These are phyloP conservation scores for Maconellicoccus hirsutus DNA, from an alignment of 1,140 invertebrate species.

Conservation along the genomic window DNA sequence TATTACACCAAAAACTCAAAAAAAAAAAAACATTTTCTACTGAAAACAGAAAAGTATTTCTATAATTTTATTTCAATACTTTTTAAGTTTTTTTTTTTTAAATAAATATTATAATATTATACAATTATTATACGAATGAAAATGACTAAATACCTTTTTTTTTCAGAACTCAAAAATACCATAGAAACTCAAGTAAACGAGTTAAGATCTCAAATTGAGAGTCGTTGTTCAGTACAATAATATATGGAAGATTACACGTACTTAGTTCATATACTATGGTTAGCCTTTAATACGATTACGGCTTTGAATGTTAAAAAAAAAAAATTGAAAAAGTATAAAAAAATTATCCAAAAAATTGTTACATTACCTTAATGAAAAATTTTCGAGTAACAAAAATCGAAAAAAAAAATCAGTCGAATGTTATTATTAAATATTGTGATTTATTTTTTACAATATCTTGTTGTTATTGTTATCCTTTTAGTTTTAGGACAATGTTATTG, in stretches of 20 bases:
- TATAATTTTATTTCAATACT: too few species aligned
- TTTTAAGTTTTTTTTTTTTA: too few species aligned
- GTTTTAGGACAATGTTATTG: constrained; percentile 21
- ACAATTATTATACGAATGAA: too few species aligned
- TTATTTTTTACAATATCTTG: constrained; percentile 23
- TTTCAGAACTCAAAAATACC: constrained; percentile 87
- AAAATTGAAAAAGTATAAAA: neutral
- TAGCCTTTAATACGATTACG: constrained; percentile 19
- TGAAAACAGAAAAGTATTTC: too few species aligned
- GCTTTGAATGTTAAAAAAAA: constrained; percentile 19
- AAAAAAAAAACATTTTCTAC: too few species aligned
- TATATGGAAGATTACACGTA: neutral
- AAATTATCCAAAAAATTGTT: neutral
- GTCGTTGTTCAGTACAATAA: constrained; percentile 85
- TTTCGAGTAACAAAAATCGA: neutral
- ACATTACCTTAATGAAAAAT: neutral
- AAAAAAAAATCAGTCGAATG: constrained; percentile 11
- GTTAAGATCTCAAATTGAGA: constrained; percentile 85
- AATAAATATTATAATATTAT: too few species aligned
- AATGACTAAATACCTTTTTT: too few species aligned
- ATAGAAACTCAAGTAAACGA: constrained; percentile 90
- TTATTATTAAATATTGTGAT: constrained; percentile 23
- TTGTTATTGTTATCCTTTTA: constrained; percentile 22
- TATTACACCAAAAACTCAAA: too few species aligned
- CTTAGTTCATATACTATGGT: constrained; percentile 11